These are phyloP conservation scores for Dicentrarchus labrax DNA, from an alignment of 2,113 vertebrate genomes.

Conservation along the genomic window DNA sequence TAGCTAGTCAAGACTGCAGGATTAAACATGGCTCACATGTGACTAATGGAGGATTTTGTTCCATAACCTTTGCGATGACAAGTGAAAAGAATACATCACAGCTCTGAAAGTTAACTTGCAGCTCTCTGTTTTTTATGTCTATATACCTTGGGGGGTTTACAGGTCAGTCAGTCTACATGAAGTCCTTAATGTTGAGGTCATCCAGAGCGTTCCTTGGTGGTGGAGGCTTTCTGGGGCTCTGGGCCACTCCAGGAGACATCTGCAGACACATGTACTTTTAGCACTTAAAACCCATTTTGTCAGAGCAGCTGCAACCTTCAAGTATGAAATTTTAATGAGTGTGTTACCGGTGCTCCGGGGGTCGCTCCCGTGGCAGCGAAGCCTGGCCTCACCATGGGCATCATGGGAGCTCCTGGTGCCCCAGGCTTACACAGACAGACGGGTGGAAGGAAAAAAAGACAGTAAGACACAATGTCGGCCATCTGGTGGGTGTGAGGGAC, in stretches of 20 bases:
- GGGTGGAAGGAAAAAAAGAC: constrained; percentile 42
- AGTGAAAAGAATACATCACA: not conserved
- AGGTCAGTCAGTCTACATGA: constrained; percentile 90
- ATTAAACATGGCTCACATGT: not conserved
- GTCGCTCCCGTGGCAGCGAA: constrained; percentile 86
- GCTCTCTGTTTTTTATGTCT: not conserved
- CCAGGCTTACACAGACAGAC: constrained; percentile 84
- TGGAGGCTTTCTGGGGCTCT: constrained; percentile 96
- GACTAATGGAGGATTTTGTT: not conserved
- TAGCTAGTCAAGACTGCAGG: not conserved
- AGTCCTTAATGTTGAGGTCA: constrained; percentile 99
- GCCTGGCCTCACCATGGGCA: constrained; percentile 95
- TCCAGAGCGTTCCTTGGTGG: constrained; percentile 98
- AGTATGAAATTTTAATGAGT: not conserved
- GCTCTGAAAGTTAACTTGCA: not conserved
- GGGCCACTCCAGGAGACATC: constrained; percentile 87
- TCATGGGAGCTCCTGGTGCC: constrained; percentile 90
- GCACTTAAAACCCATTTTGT: not conserved
- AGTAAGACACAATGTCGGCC: constrained; percentile 49
- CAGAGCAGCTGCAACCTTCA: not conserved
- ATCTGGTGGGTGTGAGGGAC: constrained; percentile 37
- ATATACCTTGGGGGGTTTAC: constrained; percentile 71
- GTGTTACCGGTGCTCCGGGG: constrained; percentile 86
- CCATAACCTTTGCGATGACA: not conserved
- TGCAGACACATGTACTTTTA: constrained; percentile 61